Base-by-base conservation (phyloP, 2,888 invertebrate species). In the Brachylomia viminalis region DNA sequence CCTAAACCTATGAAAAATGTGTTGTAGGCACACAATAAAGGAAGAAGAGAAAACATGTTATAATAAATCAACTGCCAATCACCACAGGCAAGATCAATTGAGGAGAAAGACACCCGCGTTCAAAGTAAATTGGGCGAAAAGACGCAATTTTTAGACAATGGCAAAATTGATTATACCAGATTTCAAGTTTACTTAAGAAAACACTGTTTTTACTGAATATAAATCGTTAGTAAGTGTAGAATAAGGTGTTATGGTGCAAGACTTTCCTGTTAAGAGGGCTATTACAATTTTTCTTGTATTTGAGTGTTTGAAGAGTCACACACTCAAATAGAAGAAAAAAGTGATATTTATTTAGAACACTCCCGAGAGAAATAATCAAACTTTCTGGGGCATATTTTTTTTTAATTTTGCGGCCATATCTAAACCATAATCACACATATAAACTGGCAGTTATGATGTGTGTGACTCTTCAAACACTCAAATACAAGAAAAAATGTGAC, bases 91-190 rank as follows among this genome's bases (percentile, higher is more conserved):
- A 52, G 33, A 68, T 72, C 68, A 84, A 68, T 84, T 68, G 82
- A 64, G 59, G 38, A 61, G 33, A 84, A 84, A 68, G 59, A 80
- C 52, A 59, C 59, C 23, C 27, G 30, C 47, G 75, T 42, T 71
- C 45, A 27, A 84, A 75, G 52, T 33, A 75, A 82, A 84, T 80
- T 75, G 69, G 54, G 67, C 47, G 54, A 71, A 52, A 52, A 10
- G 30, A 56, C 33, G 52, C 54, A 54, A 82, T 80, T 84, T 84
- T 84, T 49, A 33, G 47, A 67, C 69, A 64, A 68, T 75, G 33
- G 54, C 42, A 45, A 49, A 66, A 66, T 49, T 65, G 52, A 83
- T 79, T 80, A 66, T 56, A 67, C 56, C 49, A 61, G 27, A 68
- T 59, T 83, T 33, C n/a, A 69, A 47, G 66, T 38, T 27, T 6